Evolutionary conservation across 2,113 vertebrate genomes (phyloP), one percentile per base, ranked within the genome.

Genomic region (Sakesphorus luctuosus): DNA sequence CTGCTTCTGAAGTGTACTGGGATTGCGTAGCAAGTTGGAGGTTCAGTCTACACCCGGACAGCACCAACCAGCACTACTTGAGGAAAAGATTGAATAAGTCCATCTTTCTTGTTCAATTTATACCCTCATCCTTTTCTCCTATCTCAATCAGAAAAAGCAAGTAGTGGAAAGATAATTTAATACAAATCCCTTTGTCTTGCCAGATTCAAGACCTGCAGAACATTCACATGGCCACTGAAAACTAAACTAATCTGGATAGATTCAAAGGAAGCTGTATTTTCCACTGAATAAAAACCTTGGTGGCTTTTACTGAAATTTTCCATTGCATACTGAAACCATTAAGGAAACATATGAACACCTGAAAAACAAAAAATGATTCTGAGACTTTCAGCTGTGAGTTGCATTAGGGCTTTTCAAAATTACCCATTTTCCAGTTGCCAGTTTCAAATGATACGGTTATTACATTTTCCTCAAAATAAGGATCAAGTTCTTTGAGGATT

Each of bases 381-480:
- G 72, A 77, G 85, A 53, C 24, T 69, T 88, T 63, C 94, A 93
- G 72, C 74, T 93, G 63, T 69, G n/a, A 76, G 29, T 49, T 86
- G 43, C 38, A 77, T 88, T 86, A 90, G 16, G n/a, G 19, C 3
- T 66, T 91, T 87, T 76, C 85, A 20, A 58, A 90, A 62, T 87
- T 79, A 68, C 13, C 47, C 14, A 0, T 85, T 79, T 94, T 90
- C 82, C 69, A 58, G 38, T 31, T 95, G 78, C 71, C 74, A 79
- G 11, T 94, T 93, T 91, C 83, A 87, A 85, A 82, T 53, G 4
- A 90, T 68, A 71, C 68, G 66, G 52, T 82, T 94, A 79, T 83
- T 79, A 56, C 36, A 49, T 56, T 93, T 94, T 89, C 84, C 49
- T 82, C 36, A 82, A 91, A 82, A 74, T 43, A 87, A 66, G 11